Conservation (phyloP, 2,888 invertebrate species). For the Ichneumon xanthorius region DNA sequence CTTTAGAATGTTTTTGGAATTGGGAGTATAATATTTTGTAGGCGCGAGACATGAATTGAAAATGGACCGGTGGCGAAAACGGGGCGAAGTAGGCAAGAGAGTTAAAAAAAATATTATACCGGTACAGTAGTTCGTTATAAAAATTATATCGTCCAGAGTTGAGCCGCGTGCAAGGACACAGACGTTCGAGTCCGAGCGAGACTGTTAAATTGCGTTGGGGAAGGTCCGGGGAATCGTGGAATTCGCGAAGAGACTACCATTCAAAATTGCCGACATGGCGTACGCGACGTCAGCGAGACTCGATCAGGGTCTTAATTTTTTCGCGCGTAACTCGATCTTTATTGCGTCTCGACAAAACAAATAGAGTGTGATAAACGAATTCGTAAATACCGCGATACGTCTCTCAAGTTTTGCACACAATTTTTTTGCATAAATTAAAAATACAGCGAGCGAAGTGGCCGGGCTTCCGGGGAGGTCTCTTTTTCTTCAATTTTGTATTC, state of each 20-base stretch:
- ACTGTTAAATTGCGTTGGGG: slow-evolving; percentile 59
- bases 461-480: background rate
- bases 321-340: slow-evolving; percentile 1
- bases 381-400: background rate
- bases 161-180: slow-evolving; percentile 46
- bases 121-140: slow-evolving; percentile 5
- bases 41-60: slow-evolving; percentile 48
- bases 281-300: background rate
- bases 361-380: background rate
- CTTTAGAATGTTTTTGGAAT: background rate
- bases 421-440: background rate
- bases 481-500: background rate
- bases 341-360: slow-evolving; percentile 4
- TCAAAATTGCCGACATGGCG: slow-evolving; percentile 15
- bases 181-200: slow-evolving; percentile 18
- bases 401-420: background rate
- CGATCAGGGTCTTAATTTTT: background rate
- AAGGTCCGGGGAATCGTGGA: slow-evolving; percentile 62
- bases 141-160: slow-evolving; percentile 56
- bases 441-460: background rate
- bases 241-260: slow-evolving; percentile 10
- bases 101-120: background rate
- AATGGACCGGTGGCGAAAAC: slow-evolving; percentile 44
- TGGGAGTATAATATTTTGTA: slow-evolving; percentile 39
- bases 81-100: slow-evolving; percentile 26